Conservation (phyloP, 2,888 invertebrate species). For the Acanthosepion pharaonis region DNA sequence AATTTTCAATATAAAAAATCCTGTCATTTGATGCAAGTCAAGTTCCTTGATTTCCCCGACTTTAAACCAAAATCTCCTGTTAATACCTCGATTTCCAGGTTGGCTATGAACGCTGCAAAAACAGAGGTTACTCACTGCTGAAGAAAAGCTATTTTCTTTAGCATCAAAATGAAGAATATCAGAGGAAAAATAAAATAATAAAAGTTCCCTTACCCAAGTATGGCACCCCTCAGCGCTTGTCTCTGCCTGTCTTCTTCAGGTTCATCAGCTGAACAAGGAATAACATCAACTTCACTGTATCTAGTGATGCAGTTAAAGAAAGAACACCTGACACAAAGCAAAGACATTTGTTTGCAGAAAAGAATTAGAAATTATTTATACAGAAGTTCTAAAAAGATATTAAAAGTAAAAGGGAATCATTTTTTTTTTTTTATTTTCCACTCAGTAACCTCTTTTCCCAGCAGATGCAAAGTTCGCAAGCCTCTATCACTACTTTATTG, state of each 20-base stretch:
- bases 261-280: slow-evolving; percentile 75
- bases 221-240: slow-evolving; percentile 69
- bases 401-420: not conserved
- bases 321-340: not conserved
- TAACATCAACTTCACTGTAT: slow-evolving; percentile 80
- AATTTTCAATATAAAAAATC: too few species aligned
- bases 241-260: slow-evolving; percentile 67
- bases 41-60: too few species aligned
- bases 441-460: too few species aligned
- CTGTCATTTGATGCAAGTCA: too few species aligned
- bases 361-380: not conserved
- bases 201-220: slow-evolving; percentile 62
- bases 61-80: too few species aligned
- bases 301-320: slow-evolving; percentile 59
- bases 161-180: not conserved
- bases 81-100: too few species aligned
- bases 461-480: too few species aligned
- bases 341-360: too few species aligned
- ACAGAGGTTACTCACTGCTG: too few species aligned
- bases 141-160: too few species aligned
- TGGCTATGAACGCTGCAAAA: too few species aligned
- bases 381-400: not conserved
- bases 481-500: not conserved
- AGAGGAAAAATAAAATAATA: not conserved
- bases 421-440: not conserved